phyloP scores from a whole-genome alignment of 1,140 invertebrate genomes.

The Trypoxylus dichotomus region DNA sequence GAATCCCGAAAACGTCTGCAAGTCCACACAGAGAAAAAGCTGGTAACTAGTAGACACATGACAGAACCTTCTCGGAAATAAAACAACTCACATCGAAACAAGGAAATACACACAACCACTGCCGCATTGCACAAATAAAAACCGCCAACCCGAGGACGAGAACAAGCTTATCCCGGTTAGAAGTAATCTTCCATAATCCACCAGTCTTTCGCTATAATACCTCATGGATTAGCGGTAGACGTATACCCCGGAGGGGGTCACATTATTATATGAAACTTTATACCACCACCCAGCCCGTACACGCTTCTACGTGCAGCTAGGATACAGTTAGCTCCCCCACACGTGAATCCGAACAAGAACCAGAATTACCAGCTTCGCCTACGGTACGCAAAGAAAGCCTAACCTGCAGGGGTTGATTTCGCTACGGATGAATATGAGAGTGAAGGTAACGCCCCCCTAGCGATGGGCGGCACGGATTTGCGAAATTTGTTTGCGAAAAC shows the following conservation, averaged over 20 bases:
- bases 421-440: background rate
- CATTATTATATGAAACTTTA: constrained; percentile 18
- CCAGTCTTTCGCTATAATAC: background rate
- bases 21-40: no score
- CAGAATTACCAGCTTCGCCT: background rate
- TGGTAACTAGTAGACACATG: background rate
- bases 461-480: background rate
- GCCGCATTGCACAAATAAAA: background rate
- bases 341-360: background rate
- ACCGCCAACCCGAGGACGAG: background rate
- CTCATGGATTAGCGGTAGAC: background rate
- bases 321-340: background rate
- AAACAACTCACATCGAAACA: background rate
- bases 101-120: background rate
- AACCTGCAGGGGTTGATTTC: background rate
- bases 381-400: background rate
- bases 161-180: background rate
- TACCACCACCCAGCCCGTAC: background rate
- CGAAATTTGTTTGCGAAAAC: constrained; percentile 19
- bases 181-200: background rate
- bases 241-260: background rate
- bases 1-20: no score
- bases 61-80: background rate
- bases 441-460: background rate
- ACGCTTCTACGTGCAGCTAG: background rate